Base-by-base conservation (phyloP, 1,140 invertebrate species). In the Drosophila setifemur region DNA sequence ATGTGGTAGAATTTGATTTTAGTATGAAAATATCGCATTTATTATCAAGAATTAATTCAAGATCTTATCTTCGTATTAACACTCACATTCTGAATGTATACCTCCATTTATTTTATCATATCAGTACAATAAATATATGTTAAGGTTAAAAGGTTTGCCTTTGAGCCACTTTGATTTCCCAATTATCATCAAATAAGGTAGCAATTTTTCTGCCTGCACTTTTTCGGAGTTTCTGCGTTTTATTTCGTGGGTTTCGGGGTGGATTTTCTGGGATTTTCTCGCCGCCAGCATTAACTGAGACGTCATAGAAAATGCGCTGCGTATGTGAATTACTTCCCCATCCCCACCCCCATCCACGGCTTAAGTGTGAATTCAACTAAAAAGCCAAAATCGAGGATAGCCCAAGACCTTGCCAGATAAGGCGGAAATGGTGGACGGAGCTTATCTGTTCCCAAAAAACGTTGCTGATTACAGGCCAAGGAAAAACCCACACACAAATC, bases 221-320 rank as follows among this genome's bases (percentile, higher is more conserved):
- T 37, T 21, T 37, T 26, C n/a, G 26, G 21, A 61, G 53, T 58
- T 35, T 61, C 16, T 43, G 35, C 52, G 52, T 57, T 43, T 16
- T 48, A 8, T 35, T 48, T 39, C 14, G 28, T 14, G 55, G 31
- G 26, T 61, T 73, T 82, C 71, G 45, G 78, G 78, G 78, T 83
- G 78, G 73, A 83, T 78, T 82, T 61, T 70, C 73, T 68, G 74
- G 69, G 67, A 70, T 82, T 64, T 70, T 71, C 49, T 48, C 19
- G 37, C 47, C 26, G 29, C 40, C 44, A 72, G 43, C 60, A 77
- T 64, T 49, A 45, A 31, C 9, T 37, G 40, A 71, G 50, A 73
- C 77, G 77, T 64, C 47, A 82, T 82, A 33, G 37, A 58, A 79
- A 73, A 78, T 64, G 55, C 58, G 63, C 43, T 82, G 77, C 73